Evolutionary conservation across 2,113 vertebrate species (phyloP).

Genomic region (Oreocharis arfaki): DNA sequence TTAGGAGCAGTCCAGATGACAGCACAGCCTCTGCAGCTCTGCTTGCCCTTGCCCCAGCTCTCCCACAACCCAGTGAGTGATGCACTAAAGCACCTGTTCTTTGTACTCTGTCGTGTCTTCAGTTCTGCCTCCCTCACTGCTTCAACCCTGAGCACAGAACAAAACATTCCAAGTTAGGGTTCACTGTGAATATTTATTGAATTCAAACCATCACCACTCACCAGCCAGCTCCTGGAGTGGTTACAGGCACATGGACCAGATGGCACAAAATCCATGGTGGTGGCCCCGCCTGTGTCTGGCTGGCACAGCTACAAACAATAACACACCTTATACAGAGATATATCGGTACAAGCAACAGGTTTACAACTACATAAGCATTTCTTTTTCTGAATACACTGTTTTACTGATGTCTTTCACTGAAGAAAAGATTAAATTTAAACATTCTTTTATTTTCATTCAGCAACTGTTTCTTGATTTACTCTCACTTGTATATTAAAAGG

Average conservation of each 20-base stretch:
- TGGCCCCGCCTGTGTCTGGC: not conserved
- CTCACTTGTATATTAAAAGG: not conserved
- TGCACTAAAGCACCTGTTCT: not conserved
- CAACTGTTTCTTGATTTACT: not conserved
- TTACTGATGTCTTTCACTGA: not conserved
- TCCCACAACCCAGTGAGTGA: fast-evolving
- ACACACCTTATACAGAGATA: fast-evolving
- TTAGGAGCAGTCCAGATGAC: not conserved
- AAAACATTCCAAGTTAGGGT: not conserved
- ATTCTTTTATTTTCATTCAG: not conserved
- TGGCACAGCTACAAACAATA: not conserved
- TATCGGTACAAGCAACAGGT: not conserved
- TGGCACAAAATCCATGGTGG: not conserved
- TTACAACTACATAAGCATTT: not conserved
- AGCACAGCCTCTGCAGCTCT: not conserved
- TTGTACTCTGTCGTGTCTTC: not conserved
- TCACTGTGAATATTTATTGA: constrained; percentile 4
- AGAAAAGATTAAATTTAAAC: not conserved
- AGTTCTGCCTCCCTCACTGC: not conserved
- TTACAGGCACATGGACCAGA: not conserved
- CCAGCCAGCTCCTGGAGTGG: not conserved
- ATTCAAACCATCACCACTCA: not conserved
- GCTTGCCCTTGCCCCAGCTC: not conserved
- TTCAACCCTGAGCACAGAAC: not conserved
- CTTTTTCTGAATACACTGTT: not conserved